phyloP scores from a whole-genome alignment of 2,113 vertebrate species.

The Dicentrarchus labrax region DNA sequence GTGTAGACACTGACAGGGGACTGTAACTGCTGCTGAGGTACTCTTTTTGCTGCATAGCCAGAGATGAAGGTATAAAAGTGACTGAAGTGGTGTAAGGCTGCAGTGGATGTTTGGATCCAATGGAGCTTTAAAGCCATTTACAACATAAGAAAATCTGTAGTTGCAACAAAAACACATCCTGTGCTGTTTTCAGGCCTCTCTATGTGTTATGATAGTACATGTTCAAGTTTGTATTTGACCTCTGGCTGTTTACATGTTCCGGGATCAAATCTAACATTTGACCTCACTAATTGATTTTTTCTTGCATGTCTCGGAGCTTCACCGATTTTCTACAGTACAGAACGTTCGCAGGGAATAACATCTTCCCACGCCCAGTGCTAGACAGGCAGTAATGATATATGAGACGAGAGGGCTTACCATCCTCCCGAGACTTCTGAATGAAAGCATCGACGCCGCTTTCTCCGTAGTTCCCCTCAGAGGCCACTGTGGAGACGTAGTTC shows the following conservation, averaged over 20 bases:
- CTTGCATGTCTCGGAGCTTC: not conserved
- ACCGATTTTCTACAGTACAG: conserved; percentile 13
- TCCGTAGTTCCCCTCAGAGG: conserved; percentile 95
- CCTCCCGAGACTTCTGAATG: conserved; percentile 95
- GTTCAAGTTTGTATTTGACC: not conserved
- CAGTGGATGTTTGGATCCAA: not conserved
- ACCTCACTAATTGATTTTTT: conserved; percentile 41
- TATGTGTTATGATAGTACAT: not conserved
- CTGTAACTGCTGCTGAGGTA: not conserved
- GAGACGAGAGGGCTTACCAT: conserved; percentile 86
- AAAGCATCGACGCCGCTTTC: conserved; percentile 97
- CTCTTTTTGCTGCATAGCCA: not conserved
- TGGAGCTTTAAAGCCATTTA: not conserved
- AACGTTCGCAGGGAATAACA: not conserved
- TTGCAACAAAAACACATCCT: not conserved
- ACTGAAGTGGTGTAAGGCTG: not conserved
- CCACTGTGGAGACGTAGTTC: conserved; percentile 97
- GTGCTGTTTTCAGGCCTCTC: not conserved
- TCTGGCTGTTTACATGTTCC: conserved; percentile 16
- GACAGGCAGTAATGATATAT: conserved; percentile 19
- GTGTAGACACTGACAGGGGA: not conserved
- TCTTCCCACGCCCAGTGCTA: conserved; percentile 1
- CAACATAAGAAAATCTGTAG: not conserved
- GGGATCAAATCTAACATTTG: conserved; percentile 20
- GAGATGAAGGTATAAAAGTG: not conserved